Base-by-base conservation (phyloP, 2,797 vertebrate genomes). In the Aplochiton taeniatus region DNA sequence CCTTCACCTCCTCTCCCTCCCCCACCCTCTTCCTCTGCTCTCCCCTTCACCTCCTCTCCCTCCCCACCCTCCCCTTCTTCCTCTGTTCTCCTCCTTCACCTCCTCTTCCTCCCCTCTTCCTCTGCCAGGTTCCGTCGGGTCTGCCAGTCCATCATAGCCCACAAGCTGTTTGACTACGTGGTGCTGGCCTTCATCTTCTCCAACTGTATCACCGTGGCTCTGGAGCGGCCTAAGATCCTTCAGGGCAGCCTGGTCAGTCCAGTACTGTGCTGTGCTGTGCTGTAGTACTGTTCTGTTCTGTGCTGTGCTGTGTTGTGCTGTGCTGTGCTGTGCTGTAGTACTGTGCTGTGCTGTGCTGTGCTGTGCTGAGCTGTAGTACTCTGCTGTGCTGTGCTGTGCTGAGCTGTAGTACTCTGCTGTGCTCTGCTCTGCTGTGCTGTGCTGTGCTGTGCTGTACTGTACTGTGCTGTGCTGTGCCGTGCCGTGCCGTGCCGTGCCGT, bases 181-280 rank as follows among this genome's bases (percentile, higher is more conserved):
- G 96, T 99, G 64, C 74, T 99, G 87, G 95, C 93, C 71, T 98
- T 99, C 87, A 98, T 99, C 86, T 99, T 99, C 86, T 93, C 96
- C 81, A 99, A 98, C 89, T 99, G 97, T 83, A 98, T 99, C 87
- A 99, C 97, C 0, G 97, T 99, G 16, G 96, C 96, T 65, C 86
- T 99, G 85, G 97, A 99, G 86, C 93, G 97, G 74, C 97, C 97
- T 1, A 95, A 96, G 87, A 98, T 99, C 14, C 93, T 96, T 62
- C 63, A 94, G 90, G 87, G 90, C 80, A 98, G 97, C 87, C 92
- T 94, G 31, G 97, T 98, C 88, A 94, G 82, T 31, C 31, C 31
- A 31, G 31, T 31, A 31, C 31, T 31, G 31, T 31, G 6, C 3
- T 31, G 31, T 31, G 6, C 31, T 31, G 6, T 31, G 2, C 31